Base-by-base conservation (phyloP, 1,140 invertebrate genomes). In the Epicauta chinensis region DNA sequence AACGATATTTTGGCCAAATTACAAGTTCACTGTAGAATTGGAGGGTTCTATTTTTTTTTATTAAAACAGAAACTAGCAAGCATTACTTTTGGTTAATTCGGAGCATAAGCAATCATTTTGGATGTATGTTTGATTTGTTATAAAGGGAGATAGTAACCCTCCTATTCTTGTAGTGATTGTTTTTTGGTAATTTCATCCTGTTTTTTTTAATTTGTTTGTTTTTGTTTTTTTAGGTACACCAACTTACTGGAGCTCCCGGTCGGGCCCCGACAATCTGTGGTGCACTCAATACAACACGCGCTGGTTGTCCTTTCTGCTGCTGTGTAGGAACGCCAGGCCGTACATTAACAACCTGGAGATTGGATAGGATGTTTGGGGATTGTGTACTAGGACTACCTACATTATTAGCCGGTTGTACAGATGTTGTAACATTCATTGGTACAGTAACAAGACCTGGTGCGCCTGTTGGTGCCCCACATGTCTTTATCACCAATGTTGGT, bases 291-390 rank as follows among this genome's bases (percentile, higher is more conserved):
- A 93, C 84, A 52, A 92, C 83, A 54, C 89, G 78, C 11, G 86
- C 58, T 58, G 82, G 81, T 48, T 80, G 81, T 38, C 80, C 81
- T 67, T 90, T 91, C 64, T 86, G 83, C 50, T 80, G 74, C 49
- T 81, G 78, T 48, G 77, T 70, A 15, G 84, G 81, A 36, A 82
- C 77, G 43, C 80, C 62, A 29, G 85, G 82, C 56, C 88, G 76
- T 74, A 91, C 83, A 75, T 91, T 92, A 42, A 93, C 77, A 66
- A 93, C 87, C 70, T 91, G 88, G 56, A 93, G 85, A 75, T 88
- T 88, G 42, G 64, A 84, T 78, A 46, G 79, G 73, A 67, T 74
- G 53, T 61, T 60, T 65, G 78, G 43, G 79, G 78, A 38, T 74
- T 50, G 77, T 74, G 48, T 63, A 37, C 60, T 63, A 34, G 56